Evolutionary conservation across 2,888 invertebrate genomes (phyloP).

Genomic region (Xanthorhoe designata): DNA sequence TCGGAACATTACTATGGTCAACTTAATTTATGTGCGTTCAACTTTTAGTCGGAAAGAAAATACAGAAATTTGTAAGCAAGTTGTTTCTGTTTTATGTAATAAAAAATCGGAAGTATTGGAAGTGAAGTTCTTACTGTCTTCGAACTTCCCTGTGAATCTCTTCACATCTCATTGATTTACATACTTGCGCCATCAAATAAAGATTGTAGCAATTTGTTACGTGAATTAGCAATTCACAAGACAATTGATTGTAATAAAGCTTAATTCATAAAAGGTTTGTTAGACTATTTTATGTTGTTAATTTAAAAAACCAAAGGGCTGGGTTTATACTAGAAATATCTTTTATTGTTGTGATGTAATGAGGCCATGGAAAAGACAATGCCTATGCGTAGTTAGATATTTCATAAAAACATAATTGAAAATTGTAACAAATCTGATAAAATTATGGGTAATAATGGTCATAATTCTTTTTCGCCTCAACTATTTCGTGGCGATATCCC

Average conservation of each 20-base stretch:
- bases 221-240: slow-evolving; percentile 26
- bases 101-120: slow-evolving; percentile 56
- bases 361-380: no score
- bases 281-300: background rate
- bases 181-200: slow-evolving; percentile 45
- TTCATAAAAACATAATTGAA: no score
- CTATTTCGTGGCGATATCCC: no score
- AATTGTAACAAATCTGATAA: no score
- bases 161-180: slow-evolving; percentile 58
- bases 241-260: slow-evolving; percentile 21
- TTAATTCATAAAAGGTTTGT: background rate
- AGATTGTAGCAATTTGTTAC: slow-evolving; percentile 42
- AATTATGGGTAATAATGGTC: no score
- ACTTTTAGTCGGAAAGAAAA: background rate
- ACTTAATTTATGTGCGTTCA: background rate
- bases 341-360: no score
- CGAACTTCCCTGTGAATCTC: slow-evolving; percentile 69
- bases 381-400: no score
- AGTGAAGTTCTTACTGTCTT: slow-evolving; percentile 30
- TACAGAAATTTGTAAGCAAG: background rate
- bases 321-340: no score
- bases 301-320: background rate
- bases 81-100: slow-evolving; percentile 34
- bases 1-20: background rate
- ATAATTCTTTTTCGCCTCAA: no score